Evolutionary conservation across 2,113 vertebrate genomes (phyloP).

Genomic region (Marcusenius ussheri): DNA sequence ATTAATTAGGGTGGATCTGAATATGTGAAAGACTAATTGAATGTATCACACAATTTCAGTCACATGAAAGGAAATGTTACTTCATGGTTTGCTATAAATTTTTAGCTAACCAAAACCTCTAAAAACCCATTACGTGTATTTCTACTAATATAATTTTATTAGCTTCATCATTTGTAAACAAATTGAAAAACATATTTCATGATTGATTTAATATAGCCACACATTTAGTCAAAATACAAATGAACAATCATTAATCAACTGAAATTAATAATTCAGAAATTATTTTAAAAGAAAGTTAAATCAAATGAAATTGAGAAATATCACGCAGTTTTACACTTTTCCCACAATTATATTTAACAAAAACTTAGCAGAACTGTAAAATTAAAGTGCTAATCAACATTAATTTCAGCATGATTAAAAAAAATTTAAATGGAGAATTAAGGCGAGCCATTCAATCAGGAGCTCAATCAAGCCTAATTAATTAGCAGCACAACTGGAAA

Average conservation of each 20-base stretch:
- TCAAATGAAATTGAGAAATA: not conserved
- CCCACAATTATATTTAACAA: not conserved
- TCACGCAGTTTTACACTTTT: not conserved
- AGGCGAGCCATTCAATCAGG: not conserved
- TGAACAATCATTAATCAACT: not conserved
- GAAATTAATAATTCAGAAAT: not conserved
- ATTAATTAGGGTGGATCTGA: not conserved
- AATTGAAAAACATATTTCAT: not conserved
- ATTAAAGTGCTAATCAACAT: not conserved
- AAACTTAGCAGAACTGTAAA: not conserved
- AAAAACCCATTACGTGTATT: not conserved
- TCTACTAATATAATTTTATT: not conserved
- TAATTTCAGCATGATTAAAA: not conserved
- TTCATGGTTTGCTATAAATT: not conserved
- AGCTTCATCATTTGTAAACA: not conserved
- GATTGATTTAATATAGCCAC: not conserved
- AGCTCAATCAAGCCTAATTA: not conserved
- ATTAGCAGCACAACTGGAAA: not conserved
- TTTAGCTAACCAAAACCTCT: not conserved
- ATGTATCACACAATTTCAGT: not conserved
- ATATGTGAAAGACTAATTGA: not conserved
- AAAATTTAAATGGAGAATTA: not conserved
- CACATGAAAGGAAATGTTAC: not conserved
- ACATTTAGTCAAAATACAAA: not conserved
- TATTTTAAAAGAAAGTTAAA: not conserved